Base-by-base conservation (phyloP, 37 sponge, comb jelly and placozoan species). In the Halisarca cf. caerulea region DNA sequence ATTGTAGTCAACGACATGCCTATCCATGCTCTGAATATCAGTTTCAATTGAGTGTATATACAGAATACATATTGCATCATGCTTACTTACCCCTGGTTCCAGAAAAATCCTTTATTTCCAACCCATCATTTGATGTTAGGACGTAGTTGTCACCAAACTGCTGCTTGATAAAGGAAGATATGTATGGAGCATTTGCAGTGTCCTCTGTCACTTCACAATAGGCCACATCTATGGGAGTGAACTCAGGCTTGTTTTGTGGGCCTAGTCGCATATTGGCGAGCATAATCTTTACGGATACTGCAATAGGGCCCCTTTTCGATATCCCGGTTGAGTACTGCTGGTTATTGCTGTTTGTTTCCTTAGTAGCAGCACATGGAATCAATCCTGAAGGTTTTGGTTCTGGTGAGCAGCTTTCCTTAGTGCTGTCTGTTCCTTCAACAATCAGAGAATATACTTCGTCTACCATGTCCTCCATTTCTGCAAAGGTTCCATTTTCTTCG, bases 11-110 rank as follows among this genome's bases (percentile, higher is more conserved):
- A n/a, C n/a, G n/a, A n/a, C n/a, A n/a, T n/a, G n/a, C n/a, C n/a
- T n/a, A n/a, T n/a, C n/a, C n/a, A n/a, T n/a, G n/a, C n/a, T n/a
- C n/a, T n/a, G n/a, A n/a, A n/a, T n/a, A n/a, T n/a, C n/a, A n/a
- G n/a, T n/a, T n/a, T n/a, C n/a, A n/a, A n/a, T n/a, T n/a, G n/a
- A n/a, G n/a, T n/a, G n/a, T n/a, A n/a, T n/a, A n/a, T n/a, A n/a
- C n/a, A n/a, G n/a, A n/a, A n/a, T n/a, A n/a, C n/a, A n/a, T n/a
- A n/a, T n/a, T n/a, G n/a, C n/a, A n/a, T n/a, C n/a, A n/a, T n/a
- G n/a, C n/a, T n/a, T 47, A 47, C 18, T 37, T 40, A 74, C 77
- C 77, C 41, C 77, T 74, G 30, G 77, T 74, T 23, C 45, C 77
- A 43, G 77, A 37, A 0, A 37, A 14, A 41, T 74, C 44, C 25